Evolutionary conservation across 2,113 vertebrate genomes (phyloP).

Genomic region (Gracilinanus agilis): DNA sequence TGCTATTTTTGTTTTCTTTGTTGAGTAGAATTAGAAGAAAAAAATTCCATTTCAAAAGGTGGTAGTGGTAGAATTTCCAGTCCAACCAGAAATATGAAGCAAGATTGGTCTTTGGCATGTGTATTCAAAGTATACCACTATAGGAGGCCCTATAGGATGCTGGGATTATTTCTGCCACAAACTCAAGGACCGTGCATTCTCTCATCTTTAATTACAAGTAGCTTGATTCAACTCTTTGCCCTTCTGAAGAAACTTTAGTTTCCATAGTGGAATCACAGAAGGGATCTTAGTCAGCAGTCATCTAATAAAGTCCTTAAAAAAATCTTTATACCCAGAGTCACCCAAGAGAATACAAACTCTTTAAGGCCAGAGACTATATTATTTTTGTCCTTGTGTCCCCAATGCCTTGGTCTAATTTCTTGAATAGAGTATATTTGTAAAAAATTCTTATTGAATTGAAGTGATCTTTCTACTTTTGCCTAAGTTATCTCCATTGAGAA

Average conservation of each 20-base stretch:
- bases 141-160: background rate
- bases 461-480: background rate
- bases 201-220: background rate
- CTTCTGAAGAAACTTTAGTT: background rate
- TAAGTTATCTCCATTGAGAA: background rate
- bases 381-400: background rate
- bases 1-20: slow-evolving; percentile 2
- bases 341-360: background rate
- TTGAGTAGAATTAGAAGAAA: slow-evolving; percentile 25
- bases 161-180: background rate
- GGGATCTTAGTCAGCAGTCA: too few species aligned
- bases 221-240: background rate
- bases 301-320: background rate
- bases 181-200: slow-evolving; percentile 42
- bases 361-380: background rate
- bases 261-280: background rate
- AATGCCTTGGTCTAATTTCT: background rate
- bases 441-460: background rate
- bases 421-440: background rate
- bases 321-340: background rate
- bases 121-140: background rate
- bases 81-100: background rate
- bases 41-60: background rate
- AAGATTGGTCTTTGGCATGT: background rate
- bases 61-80: background rate